Evolutionary conservation across 2,113 vertebrate species (phyloP).

Genomic region (Vanacampus margaritifer): DNA sequence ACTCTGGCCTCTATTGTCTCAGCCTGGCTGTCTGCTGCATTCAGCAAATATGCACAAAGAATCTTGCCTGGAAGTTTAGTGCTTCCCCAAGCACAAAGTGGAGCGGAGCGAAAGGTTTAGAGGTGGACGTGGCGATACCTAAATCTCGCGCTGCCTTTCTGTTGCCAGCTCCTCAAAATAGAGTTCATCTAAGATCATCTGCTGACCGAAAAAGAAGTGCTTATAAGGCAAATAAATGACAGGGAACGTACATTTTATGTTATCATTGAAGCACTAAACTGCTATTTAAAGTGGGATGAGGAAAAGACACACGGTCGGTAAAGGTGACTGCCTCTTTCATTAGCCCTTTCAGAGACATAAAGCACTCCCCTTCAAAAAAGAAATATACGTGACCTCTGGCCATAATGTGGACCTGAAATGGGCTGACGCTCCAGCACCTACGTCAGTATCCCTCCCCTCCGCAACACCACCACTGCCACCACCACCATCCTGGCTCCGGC

Average conservation of each 20-base stretch:
- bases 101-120: conserved; percentile 22
- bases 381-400: conserved; percentile 44
- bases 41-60: conserved; percentile 58
- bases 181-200: neutral
- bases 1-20: conserved; percentile 30
- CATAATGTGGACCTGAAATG: conserved; percentile 30
- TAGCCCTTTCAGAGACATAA: conserved; percentile 25
- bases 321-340: conserved; percentile 31
- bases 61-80: conserved; percentile 35
- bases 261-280: conserved; percentile 4
- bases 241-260: conserved; percentile 1
- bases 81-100: conserved; percentile 44
- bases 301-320: conserved; percentile 16
- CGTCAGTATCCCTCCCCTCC: conserved; percentile 23
- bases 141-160: conserved; percentile 6
- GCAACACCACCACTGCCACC: neutral
- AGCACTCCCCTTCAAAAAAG: conserved; percentile 31
- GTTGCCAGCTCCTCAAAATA: neutral
- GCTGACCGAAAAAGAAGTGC: conserved; percentile 1
- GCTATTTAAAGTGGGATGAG: conserved; percentile 11
- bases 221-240: neutral
- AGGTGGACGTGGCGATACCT: conserved; percentile 27
- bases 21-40: conserved; percentile 43
- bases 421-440: conserved; percentile 29
- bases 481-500: conserved; percentile 29